A percentile compares a stretch with the other conserved stretches of the same genome.
Conservation (phyloP, 2,797 vertebrate genomes). For the Silurus lanzhouensis region DNA sequence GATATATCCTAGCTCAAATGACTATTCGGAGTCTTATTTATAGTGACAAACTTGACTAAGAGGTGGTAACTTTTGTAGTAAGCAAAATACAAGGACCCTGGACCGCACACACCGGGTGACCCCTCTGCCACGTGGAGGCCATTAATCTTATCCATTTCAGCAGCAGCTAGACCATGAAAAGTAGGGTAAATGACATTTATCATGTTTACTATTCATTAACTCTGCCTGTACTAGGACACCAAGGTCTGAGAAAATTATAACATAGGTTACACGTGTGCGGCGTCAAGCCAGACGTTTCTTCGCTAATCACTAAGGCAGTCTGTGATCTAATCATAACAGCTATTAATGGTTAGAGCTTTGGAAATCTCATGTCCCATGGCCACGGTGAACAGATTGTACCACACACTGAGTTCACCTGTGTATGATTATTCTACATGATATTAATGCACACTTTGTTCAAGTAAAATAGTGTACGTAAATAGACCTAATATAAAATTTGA, state of each 20-base stretch:
- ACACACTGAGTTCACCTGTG: not conserved
- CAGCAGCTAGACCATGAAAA: slow-evolving; percentile 47
- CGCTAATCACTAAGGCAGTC: slow-evolving; percentile 26
- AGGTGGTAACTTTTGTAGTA: slow-evolving; percentile 55
- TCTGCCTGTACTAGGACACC: slow-evolving; percentile 76
- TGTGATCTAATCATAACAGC: not conserved
- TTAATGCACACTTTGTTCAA: not conserved
- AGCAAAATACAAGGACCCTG: slow-evolving; percentile 62
- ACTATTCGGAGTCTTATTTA: slow-evolving; percentile 66
- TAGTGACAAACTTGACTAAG: slow-evolving; percentile 58
- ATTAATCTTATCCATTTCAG: slow-evolving; percentile 72
- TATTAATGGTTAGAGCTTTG: not conserved
- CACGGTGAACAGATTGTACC: not conserved
- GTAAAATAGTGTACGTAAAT: not conserved
- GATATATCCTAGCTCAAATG: slow-evolving; percentile 14
- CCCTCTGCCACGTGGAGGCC: slow-evolving; percentile 53
- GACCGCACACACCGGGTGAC: slow-evolving; percentile 54
- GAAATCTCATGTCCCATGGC: not conserved
- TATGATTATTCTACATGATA: not conserved
- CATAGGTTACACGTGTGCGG: slow-evolving; percentile 41
- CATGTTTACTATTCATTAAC: slow-evolving; percentile 77
- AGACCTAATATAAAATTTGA: not conserved
- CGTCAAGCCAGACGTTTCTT: slow-evolving; percentile 6
- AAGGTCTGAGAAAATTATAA: slow-evolving; percentile 67
- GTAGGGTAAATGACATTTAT: slow-evolving; percentile 72